Evolutionary conservation across 2,888 invertebrate species (phyloP).

Genomic region (Conistra vaccinii): DNA sequence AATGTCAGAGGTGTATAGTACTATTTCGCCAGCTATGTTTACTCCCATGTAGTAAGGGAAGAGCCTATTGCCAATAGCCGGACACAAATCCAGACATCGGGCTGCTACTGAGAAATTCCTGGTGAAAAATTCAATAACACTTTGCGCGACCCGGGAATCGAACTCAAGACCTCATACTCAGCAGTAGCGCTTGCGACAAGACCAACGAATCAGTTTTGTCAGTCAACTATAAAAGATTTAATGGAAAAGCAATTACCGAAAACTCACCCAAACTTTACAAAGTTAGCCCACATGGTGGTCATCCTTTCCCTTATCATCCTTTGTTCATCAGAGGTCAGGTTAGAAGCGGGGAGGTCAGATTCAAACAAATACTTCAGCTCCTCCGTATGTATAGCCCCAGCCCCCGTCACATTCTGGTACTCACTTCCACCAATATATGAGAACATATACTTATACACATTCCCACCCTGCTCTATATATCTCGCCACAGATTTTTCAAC

Average conservation of each 20-base stretch:
- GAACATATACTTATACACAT: constrained; percentile 73
- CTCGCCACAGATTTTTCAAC: constrained; percentile 71
- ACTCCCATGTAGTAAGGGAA: too few species aligned
- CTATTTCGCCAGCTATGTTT: too few species aligned
- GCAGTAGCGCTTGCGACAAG: background rate
- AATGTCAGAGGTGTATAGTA: too few species aligned
- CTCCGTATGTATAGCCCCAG: constrained; percentile 73
- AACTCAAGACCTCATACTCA: too few species aligned
- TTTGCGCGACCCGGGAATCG: background rate
- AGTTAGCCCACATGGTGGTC: constrained; percentile 77
- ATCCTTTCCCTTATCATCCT: constrained; percentile 71
- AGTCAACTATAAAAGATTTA: background rate
- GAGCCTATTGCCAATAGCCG: too few species aligned
- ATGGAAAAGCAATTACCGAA: background rate
- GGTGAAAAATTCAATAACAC: background rate
- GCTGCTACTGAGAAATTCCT: background rate
- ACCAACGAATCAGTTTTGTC: background rate
- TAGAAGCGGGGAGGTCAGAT: constrained; percentile 3
- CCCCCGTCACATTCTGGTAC: constrained; percentile 67
- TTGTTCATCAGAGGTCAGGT: constrained; percentile 67
- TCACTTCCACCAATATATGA: constrained; percentile 72
- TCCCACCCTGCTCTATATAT: constrained; percentile 68
- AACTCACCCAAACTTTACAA: constrained; percentile 78
- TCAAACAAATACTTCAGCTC: constrained; percentile 74
- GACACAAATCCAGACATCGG: too few species aligned